phyloP scores from a whole-genome alignment of 2,797 vertebrate species.

The Danionella dracula region DNA sequence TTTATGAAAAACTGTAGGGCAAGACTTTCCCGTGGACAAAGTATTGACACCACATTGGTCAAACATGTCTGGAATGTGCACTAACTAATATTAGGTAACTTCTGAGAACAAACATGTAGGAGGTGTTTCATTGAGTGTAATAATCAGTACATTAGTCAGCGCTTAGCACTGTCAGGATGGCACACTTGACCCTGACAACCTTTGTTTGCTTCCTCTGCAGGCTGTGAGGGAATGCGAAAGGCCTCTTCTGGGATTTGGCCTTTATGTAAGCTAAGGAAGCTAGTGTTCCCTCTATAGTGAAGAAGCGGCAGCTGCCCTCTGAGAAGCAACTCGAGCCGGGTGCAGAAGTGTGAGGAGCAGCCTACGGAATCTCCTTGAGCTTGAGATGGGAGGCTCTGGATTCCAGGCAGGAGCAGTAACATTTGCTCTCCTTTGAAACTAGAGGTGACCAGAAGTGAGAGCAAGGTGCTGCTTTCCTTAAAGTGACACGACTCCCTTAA shows the following conservation, averaged over 20 bases:
- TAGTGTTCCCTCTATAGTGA: not conserved
- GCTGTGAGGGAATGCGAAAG: not conserved
- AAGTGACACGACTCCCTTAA: not conserved
- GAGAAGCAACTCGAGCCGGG: slow-evolving; percentile 44
- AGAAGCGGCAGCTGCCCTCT: slow-evolving; percentile 25
- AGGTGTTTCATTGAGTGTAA: not conserved
- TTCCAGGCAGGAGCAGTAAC: slow-evolving; percentile 8
- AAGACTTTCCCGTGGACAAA: not conserved
- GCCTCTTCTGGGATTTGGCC: not conserved
- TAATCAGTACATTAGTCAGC: not conserved
- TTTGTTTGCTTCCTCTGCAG: slow-evolving; percentile 3
- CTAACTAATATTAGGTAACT: not conserved
- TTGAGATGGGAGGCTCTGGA: slow-evolving; percentile 6
- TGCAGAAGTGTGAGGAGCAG: slow-evolving; percentile 22
- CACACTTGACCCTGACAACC: not conserved
- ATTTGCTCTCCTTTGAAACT: slow-evolving; percentile 31
- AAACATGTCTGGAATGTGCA: not conserved
- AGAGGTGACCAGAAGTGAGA: slow-evolving; percentile 11
- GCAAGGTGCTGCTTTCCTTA: not conserved
- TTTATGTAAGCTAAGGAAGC: slow-evolving; percentile 22
- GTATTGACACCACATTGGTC: too few relatives aligned
- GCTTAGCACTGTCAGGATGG: not conserved
- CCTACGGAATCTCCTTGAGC: not conserved
- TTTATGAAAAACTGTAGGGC: too few relatives aligned
- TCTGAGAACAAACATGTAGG: not conserved